Conservation (phyloP, 2,797 vertebrate species). For the Sebastolobus alascanus region DNA sequence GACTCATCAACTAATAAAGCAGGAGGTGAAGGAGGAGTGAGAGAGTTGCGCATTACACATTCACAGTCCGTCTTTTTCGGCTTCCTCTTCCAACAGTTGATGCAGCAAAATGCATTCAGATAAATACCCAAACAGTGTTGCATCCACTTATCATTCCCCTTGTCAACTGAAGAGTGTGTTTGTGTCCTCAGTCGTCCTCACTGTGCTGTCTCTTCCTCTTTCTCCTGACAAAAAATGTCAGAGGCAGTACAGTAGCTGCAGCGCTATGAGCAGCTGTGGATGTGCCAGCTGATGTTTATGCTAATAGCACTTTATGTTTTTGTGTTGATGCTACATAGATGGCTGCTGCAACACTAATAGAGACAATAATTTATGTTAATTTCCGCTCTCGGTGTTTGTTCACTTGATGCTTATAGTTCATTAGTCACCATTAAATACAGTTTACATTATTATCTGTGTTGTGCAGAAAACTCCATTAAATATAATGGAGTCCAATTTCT, state of each 20-base stretch:
- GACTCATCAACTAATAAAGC: too few species aligned
- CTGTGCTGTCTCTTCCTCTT: conserved; percentile 3
- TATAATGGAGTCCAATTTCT: conserved; percentile 39
- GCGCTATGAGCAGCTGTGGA: conserved; percentile 12
- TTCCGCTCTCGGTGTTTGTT: conserved; percentile 41
- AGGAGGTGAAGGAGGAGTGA: too few species aligned
- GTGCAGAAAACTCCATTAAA: conserved; percentile 45
- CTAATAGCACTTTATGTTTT: background rate
- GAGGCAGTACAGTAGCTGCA: background rate
- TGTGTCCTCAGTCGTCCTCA: conserved; percentile 11
- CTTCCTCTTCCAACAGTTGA: conserved; percentile 23
- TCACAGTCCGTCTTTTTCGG: background rate
- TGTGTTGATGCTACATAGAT: conserved; percentile 12
- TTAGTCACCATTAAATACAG: conserved; percentile 59
- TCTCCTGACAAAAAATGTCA: background rate
- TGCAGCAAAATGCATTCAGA: conserved; percentile 23
- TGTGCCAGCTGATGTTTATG: conserved; percentile 18
- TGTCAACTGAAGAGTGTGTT: conserved; percentile 18
- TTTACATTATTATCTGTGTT: conserved; percentile 48
- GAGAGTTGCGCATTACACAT: background rate
- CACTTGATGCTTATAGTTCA: conserved; percentile 49
- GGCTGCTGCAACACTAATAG: conserved; percentile 12
- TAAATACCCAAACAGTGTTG: background rate
- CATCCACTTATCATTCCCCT: conserved; percentile 14
- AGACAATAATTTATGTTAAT: conserved; percentile 46